Conservation (phyloP, 1,140 invertebrate species). For the Papilio aristodemus region DNA sequence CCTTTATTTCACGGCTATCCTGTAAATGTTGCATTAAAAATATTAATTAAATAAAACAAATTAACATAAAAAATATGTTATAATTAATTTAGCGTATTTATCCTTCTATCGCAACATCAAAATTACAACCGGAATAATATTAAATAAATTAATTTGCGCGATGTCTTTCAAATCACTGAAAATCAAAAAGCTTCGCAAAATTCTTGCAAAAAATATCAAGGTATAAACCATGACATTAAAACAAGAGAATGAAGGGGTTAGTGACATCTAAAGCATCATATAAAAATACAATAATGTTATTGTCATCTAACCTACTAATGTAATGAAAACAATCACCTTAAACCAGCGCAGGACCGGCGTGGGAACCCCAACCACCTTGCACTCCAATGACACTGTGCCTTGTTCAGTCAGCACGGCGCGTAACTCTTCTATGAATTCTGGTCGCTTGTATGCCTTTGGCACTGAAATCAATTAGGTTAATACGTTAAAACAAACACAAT, state of each 20-base stretch:
- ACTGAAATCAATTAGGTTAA: slow-evolving; percentile 79
- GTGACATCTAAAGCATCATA: too few relatives aligned
- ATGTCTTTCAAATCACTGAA: too few relatives aligned
- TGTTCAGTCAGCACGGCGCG: slow-evolving; percentile 90
- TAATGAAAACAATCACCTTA: slow-evolving; percentile 50
- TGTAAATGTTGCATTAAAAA: slow-evolving; percentile 69
- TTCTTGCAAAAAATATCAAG: too few relatives aligned
- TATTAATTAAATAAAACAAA: too few relatives aligned
- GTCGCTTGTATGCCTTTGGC: slow-evolving; percentile 92
- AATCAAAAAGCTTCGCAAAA: too few relatives aligned
- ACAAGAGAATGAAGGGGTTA: too few relatives aligned
- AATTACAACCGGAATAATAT: too few relatives aligned
- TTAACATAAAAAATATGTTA: too few relatives aligned
- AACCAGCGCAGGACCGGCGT: slow-evolving; percentile 91
- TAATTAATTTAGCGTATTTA: too few relatives aligned
- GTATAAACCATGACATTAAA: too few relatives aligned
- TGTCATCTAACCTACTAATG: not conserved
- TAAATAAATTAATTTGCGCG: too few relatives aligned
- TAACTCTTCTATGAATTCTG: slow-evolving; percentile 91
- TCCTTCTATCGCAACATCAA: too few relatives aligned
- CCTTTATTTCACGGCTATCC: slow-evolving; percentile 91
- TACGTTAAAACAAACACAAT: not conserved
- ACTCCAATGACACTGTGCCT: slow-evolving; percentile 93
- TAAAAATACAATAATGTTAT: not conserved
- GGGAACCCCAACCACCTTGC: slow-evolving; percentile 93